A percentile compares a stretch with the other conserved stretches of the same genome.
Conservation (phyloP, 2,113 vertebrate genomes). For the Tamias sibiricus region DNA sequence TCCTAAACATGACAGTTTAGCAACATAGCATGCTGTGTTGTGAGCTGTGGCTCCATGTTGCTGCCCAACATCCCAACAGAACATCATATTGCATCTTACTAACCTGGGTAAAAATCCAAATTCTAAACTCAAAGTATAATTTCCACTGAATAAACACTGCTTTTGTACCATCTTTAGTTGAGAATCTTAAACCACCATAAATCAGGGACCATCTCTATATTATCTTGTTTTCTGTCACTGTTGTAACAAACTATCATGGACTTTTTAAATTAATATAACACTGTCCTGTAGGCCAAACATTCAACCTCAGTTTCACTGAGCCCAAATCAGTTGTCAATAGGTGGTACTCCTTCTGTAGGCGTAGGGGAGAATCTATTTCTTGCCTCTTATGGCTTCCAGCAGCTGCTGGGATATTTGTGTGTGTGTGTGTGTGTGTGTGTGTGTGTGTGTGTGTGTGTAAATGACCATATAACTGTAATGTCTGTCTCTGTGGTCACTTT, state of each 20-base stretch:
- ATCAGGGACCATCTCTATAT: background rate
- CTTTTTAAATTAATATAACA: background rate
- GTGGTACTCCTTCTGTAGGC: background rate
- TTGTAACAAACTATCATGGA: background rate
- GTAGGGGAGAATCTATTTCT: background rate
- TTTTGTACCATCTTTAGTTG: background rate
- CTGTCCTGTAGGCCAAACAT: background rate
- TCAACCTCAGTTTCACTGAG: background rate
- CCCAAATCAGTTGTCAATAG: background rate
- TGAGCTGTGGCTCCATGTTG: background rate
- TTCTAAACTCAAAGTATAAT: background rate
- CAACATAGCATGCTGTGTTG: no score
- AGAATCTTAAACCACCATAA: background rate
- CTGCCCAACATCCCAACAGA: background rate
- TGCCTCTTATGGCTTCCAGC: background rate
- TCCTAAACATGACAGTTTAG: no score
- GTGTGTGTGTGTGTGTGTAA: no score
- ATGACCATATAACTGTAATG: background rate
- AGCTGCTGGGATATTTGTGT: background rate
- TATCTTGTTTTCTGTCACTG: background rate
- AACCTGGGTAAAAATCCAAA: background rate
- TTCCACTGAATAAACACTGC: background rate
- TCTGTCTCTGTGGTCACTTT: background rate
- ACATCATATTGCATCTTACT: background rate
- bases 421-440: no score